Percentiles rank a stretch among this genome's conserved stretches.
Evolutionary conservation across 2,113 vertebrate genomes (phyloP).

Genomic region (Rhegmatorhina hoffmannsi): DNA sequence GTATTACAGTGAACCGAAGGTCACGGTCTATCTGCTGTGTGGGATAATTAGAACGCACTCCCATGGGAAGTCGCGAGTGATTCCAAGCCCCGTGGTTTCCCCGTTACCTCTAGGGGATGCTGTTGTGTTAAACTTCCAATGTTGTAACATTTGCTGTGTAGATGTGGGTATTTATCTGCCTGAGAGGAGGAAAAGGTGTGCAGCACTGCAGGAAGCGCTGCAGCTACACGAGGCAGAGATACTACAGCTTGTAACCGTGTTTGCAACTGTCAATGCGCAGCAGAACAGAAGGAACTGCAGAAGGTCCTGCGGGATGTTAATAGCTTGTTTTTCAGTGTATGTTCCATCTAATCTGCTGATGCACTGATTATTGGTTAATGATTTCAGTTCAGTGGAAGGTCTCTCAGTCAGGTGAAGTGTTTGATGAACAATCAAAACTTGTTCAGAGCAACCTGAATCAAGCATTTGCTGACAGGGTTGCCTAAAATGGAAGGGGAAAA

Average conservation of each 20-base stretch:
- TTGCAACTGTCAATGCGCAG: neutral
- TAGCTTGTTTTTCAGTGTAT: neutral
- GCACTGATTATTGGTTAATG: neutral
- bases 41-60: neutral
- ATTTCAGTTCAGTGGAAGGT: neutral
- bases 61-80: fast-evolving
- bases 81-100: neutral
- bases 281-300: neutral
- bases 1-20: neutral
- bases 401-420: neutral
- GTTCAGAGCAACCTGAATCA: neutral
- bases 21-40: neutral
- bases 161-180: neutral
- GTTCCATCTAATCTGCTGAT: neutral
- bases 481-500: too few species aligned
- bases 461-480: neutral
- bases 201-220: neutral
- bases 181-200: neutral
- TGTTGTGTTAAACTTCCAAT: slow-evolving; percentile 58
- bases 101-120: slow-evolving; percentile 69
- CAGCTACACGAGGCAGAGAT: neutral
- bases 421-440: neutral
- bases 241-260: neutral
- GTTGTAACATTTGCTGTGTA: fast-evolving
- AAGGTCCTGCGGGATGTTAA: neutral